Percentiles rank a stretch among this genome's conserved stretches.
These are phyloP conservation scores for Plebejus argus DNA, from an alignment of 2,888 invertebrate species.

Conservation along the genomic window DNA sequence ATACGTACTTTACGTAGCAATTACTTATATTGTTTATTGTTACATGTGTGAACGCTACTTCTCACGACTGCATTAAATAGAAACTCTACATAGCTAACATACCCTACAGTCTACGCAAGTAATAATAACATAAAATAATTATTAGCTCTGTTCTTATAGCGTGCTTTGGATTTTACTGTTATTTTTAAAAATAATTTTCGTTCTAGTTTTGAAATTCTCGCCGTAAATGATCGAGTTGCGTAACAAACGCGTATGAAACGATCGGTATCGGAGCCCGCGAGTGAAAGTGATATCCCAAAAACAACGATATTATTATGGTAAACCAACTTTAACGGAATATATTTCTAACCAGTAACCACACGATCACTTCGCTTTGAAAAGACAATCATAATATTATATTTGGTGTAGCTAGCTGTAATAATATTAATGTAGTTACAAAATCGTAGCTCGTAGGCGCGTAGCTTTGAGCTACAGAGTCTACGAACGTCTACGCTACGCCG, in stretches of 20 bases:
- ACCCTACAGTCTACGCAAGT: neutral
- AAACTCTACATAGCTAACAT: neutral
- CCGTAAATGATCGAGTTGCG: neutral
- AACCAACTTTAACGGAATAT: slow-evolving; percentile 4
- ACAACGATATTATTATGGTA: slow-evolving; percentile 15
- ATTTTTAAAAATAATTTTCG: neutral
- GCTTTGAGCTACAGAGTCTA: neutral
- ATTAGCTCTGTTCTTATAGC: neutral
- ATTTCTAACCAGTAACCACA: neutral
- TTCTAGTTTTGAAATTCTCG: neutral
- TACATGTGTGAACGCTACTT: slow-evolving; percentile 22
- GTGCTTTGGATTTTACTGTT: neutral
- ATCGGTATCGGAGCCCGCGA: slow-evolving; percentile 16
- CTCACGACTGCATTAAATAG: neutral
- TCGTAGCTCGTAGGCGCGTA: neutral
- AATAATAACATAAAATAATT: neutral
- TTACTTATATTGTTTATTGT: slow-evolving; percentile 32
- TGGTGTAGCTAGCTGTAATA: neutral
- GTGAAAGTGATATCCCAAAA: slow-evolving; percentile 22
- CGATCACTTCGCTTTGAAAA: neutral
- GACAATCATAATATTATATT: neutral
- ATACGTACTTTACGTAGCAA: slow-evolving; percentile 7
- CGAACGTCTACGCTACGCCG: neutral
- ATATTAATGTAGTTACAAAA: neutral
- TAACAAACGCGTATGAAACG: slow-evolving; percentile 24